Evolutionary conservation across 1,140 invertebrate genomes (phyloP).

Genomic region (Gryon sp.): DNA sequence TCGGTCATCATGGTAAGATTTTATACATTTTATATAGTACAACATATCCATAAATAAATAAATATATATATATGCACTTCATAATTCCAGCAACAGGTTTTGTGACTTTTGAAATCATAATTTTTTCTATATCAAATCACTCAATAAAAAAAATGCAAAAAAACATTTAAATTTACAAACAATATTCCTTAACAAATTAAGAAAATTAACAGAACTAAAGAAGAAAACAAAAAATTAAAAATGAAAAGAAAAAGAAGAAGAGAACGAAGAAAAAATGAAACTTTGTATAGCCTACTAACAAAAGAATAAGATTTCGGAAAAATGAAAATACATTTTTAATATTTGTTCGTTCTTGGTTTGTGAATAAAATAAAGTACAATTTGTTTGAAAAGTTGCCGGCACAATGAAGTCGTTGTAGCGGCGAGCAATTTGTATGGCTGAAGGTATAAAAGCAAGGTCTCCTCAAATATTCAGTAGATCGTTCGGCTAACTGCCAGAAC

Average conservation of each 20-base stretch:
- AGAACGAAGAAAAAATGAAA: too few relatives aligned
- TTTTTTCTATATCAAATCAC: too few relatives aligned
- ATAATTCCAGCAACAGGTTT: conserved; percentile 29
- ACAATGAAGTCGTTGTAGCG: conserved; percentile 46
- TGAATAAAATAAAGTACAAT: conserved; percentile 53
- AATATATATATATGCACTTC: conserved; percentile 23
- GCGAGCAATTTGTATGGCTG: conserved; percentile 46
- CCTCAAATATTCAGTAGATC: conserved; percentile 78
- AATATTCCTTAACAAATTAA: too few relatives aligned
- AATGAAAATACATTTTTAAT: conserved; percentile 29
- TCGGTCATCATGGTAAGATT: conserved; percentile 89
- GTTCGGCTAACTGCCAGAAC: conserved; percentile 76
- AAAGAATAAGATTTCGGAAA: too few relatives aligned
- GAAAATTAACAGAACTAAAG: too few relatives aligned
- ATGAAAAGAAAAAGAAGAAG: too few relatives aligned
- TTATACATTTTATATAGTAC: not conserved
- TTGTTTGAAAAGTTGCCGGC: conserved; percentile 49
- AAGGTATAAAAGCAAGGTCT: conserved; percentile 63
- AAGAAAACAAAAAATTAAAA: too few relatives aligned
- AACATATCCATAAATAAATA: too few relatives aligned
- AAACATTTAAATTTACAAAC: not conserved
- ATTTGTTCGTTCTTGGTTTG: conserved; percentile 8
- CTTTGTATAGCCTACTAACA: too few relatives aligned
- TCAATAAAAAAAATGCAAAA: not conserved
- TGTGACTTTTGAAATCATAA: too few relatives aligned